Conservation (phyloP, 2,113 vertebrate species). For the Jaculus jaculus region DNA sequence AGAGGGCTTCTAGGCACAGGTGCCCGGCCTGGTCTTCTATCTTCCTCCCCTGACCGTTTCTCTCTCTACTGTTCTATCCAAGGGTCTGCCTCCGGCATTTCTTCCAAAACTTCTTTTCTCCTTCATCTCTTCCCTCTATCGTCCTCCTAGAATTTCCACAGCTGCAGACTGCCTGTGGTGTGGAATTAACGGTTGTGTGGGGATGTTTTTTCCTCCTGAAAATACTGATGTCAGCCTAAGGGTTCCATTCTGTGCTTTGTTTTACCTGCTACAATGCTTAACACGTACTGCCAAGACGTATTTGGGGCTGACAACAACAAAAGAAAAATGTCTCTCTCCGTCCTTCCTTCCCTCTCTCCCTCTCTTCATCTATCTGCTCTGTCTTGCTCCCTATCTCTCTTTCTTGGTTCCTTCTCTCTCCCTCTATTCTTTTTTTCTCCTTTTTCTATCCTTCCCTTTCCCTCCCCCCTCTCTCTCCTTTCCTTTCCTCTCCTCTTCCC, state of each 20-base stretch:
- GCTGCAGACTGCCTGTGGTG: neutral
- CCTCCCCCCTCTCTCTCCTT: no score
- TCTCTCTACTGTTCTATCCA: fast-evolving
- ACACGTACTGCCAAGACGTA: fast-evolving
- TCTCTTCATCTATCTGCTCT: no score
- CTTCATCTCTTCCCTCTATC: neutral
- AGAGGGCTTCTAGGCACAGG: fast-evolving
- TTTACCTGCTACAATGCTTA: neutral
- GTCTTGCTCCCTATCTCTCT: neutral
- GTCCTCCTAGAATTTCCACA: neutral
- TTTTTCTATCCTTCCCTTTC: neutral
- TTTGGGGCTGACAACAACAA: neutral
- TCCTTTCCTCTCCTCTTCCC: neutral
- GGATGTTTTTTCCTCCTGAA: neutral
- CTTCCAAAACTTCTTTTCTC: neutral
- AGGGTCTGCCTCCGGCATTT: neutral
- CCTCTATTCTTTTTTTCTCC: no score
- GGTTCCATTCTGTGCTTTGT: neutral
- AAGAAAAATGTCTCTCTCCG: no score
- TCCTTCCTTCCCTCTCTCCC: no score
- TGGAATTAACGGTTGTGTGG: neutral
- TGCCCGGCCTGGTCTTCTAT: neutral
- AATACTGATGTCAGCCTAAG: neutral
- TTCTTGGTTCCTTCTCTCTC: neutral
- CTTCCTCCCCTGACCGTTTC: neutral